Base-by-base conservation (phyloP, 2,113 vertebrate species). In the Podilymbus podiceps region DNA sequence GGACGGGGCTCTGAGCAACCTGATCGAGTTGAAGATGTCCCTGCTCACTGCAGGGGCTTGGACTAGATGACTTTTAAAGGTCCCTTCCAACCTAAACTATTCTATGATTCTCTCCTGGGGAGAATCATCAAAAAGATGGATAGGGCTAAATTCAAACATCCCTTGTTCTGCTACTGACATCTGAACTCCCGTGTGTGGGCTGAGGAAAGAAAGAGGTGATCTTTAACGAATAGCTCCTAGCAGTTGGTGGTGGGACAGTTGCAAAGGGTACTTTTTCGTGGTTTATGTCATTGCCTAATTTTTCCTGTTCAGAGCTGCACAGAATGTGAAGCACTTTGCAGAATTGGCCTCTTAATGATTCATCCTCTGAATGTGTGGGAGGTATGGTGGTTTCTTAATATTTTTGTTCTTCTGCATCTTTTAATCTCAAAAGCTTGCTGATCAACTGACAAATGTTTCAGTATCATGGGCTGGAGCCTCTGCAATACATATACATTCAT, bases 381-480 rank as follows among this genome's bases (percentile, higher is more conserved):
- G 85, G 83, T 81, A 81, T 22, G 28, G 79, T 71, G 60, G 83
- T 93, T 95, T 97, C 88, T 96, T 95, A 81, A 68, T 92, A 42
- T 68, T 90, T 96, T 87, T 93, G 76, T 87, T 96, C 56, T 66
- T 90, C 64, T 90, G 56, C 11, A 25, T 90, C 1, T 3, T 95
- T 72, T 90, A 8, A 55, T 86, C 80, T 92, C 77, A 78, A 53
- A 90, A 78, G 35, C 44, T 92, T 89, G 46, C 64, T 46, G 82
- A 83, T 50, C 90, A 90, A 71, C 64, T 72, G 90, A 67, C 72
- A 75, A 52, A 49, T 49, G 72, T 85, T 88, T 82, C 50, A 30
- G 50, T 84, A 12, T 52, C 6, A 12, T 2, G 13, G 87, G 74
- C 81, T 64, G 52, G 13, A 92, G 46, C 44, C 23, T 85, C 84